Base-by-base conservation (phyloP, 2,888 invertebrate genomes). In the Mylabris sibirica region DNA sequence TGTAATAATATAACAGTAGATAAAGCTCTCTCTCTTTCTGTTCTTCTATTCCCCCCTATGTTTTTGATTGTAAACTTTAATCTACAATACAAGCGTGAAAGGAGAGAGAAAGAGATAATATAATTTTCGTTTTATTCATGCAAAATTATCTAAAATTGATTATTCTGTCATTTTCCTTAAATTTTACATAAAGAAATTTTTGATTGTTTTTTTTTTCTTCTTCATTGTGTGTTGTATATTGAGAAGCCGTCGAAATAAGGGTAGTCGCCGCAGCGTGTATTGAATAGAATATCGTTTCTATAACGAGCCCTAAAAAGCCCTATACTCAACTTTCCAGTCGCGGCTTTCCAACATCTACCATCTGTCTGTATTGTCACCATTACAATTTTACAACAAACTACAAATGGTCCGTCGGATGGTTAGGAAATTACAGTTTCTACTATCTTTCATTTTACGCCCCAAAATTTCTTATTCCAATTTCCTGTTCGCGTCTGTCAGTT, bases 391-490 rank as follows among this genome's bases (percentile, higher is more conserved):
- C 80, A 80, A 75, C 79, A 79, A 75, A 81, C 81, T 82, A 80
- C 79, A 79, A 80, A 80, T 81, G 80, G 75, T 76, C 79, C 75
- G 74, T 74, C 78, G 76, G 81, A 82, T 82, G 81, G 82, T 57
- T 88, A 90, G 90, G 90, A 90, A 90, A 90, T 90, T 90, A 90
- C 90, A 87, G 89, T 88, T 57, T 88, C 89, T 89, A 89, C 90
- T 90, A 90, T 90, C 90, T 90, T 90, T 90, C 90, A 90, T 90
- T 90, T 90, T 90, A 90, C 90, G 90, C 90, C 90, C 90, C 88
- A 89, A 90, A 90, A 90, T 90, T 90, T 90, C 90, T 90, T 90
- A 90, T 90, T 90, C 90, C 90, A 90, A 90, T 90, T 90, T 90
- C 90, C 85, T 82, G 83, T 85, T 85, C 84, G 85, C 85, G 85